Evolutionary conservation across 2,888 invertebrate genomes (phyloP).

Genomic region (Adineta ricciae): DNA sequence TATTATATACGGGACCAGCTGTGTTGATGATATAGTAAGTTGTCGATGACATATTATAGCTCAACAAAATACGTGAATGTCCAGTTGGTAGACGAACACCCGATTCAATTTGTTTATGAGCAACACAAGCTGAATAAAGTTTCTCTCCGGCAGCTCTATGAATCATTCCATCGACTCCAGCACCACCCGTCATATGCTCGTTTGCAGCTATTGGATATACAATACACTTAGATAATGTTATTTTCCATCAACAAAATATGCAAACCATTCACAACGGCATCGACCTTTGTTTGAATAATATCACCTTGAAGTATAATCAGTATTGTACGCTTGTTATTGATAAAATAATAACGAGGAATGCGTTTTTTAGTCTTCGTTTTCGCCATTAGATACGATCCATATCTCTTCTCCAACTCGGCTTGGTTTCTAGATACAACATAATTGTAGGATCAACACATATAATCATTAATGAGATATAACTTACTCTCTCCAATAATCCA

Average conservation of each 20-base stretch:
- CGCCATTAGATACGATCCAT: not conserved
- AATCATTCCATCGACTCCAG: not conserved
- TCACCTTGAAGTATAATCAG: not conserved
- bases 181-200: constrained; percentile 8
- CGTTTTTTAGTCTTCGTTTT: not conserved
- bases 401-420: not conserved
- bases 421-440: not conserved
- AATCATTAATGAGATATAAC: not conserved
- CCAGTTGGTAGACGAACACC: constrained; percentile 18
- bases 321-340: not conserved
- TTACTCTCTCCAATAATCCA: not conserved
- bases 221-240: not conserved
- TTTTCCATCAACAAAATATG: not conserved
- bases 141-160: not conserved
- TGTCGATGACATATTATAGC: not conserved
- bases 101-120: not conserved
- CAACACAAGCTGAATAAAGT: not conserved
- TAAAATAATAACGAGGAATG: not conserved
- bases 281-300: not conserved
- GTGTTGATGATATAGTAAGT: not conserved
- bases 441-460: not conserved
- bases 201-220: not conserved
- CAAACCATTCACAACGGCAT: not conserved
- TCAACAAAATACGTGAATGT: constrained; percentile 1
- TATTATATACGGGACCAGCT: not conserved